Evolutionary conservation across 1,140 invertebrate species (phyloP).

Genomic region (Drosophila busckii): DNA sequence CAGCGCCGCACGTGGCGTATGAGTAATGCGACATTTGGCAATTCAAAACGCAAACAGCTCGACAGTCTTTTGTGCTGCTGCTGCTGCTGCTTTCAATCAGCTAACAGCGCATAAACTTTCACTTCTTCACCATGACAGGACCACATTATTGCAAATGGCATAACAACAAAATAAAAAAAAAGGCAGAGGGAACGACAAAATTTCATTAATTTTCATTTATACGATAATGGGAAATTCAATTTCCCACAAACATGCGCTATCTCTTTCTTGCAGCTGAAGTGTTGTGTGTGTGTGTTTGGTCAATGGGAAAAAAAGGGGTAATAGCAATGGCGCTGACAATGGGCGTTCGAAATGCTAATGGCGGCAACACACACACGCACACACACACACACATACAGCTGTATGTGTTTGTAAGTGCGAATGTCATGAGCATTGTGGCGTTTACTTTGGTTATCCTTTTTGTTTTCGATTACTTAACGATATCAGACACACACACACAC

Average conservation of each 20-base stretch:
- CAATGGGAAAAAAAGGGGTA: conserved; percentile 20
- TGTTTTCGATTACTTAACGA: conserved; percentile 39
- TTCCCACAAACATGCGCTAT: conserved; percentile 29
- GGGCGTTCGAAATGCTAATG: conserved; percentile 72
- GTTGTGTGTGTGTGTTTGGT: too few species aligned
- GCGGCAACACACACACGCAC: conserved; percentile 33
- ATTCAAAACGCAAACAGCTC: conserved; percentile 30
- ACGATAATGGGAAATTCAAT: conserved; percentile 64
- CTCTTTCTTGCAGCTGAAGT: neutral
- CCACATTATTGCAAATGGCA: conserved; percentile 41
- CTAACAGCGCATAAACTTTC: conserved; percentile 31
- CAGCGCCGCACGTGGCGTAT: conserved; percentile 49
- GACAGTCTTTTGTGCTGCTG: too few species aligned
- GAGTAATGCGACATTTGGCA: conserved; percentile 39
- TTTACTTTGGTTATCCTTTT: conserved; percentile 22
- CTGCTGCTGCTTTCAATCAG: conserved; percentile 52
- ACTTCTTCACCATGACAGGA: conserved; percentile 12
- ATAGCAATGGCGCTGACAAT: conserved; percentile 27
- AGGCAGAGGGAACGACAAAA: conserved; percentile 19
- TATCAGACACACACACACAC: conserved; percentile 24
- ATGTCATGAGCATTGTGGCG: conserved; percentile 5
- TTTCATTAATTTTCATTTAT: conserved; percentile 62
- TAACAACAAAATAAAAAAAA: too few species aligned
- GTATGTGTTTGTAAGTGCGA: neutral
- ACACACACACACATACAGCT: conserved; percentile 12